Evolutionary conservation across 2,888 invertebrate species (phyloP), one percentile per base, ranked within the genome.

Genomic region (Drosophila austrosaltans): DNA sequence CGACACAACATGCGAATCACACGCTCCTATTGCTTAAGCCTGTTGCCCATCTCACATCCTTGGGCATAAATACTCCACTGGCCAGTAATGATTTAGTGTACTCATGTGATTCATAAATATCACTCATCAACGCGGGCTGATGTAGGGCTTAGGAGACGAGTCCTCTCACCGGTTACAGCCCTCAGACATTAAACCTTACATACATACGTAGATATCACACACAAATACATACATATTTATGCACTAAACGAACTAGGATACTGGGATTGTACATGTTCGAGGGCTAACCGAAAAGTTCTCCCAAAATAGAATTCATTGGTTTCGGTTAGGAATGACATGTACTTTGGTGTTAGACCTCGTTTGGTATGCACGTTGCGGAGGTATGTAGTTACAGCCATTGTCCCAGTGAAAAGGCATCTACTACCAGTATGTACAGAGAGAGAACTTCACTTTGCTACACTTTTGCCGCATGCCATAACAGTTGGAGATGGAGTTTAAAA

Each of bases 51-150:
- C 32, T 6, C 5, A 36, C 36, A 48, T 12, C 10, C 48, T 12
- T 4, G 48, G 22, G 42, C 61, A 53, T 40, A 57, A 60, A 69
- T 60, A 48, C 36, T 25, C 54, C 44, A 44, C 60, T 36, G 61
- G 58, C 70, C 30, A 44, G 36, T 66, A 61, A 75, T 85, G 82
- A 89, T 79, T 87, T 89, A 84, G 67, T 71, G 74, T 63, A 76
- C 87, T 77, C 82, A 66, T 76, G 86, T 89, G 90, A 89, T 81
- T 87, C 86, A 87, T 87, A 87, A 87, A 90, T 90, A 87, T 89
- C 82, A 77, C 73, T 76, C 72, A 77, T 80, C 82, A 77, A 54
- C 68, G 68, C 8, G 59, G 56, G 54, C 48, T 16, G 36, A 57
- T 63, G 39, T 42, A 42, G 40, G 53, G 44, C 32, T 63, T 48